phyloP scores from a whole-genome alignment of 2,888 invertebrate genomes.

The Sussaba pulchella region DNA sequence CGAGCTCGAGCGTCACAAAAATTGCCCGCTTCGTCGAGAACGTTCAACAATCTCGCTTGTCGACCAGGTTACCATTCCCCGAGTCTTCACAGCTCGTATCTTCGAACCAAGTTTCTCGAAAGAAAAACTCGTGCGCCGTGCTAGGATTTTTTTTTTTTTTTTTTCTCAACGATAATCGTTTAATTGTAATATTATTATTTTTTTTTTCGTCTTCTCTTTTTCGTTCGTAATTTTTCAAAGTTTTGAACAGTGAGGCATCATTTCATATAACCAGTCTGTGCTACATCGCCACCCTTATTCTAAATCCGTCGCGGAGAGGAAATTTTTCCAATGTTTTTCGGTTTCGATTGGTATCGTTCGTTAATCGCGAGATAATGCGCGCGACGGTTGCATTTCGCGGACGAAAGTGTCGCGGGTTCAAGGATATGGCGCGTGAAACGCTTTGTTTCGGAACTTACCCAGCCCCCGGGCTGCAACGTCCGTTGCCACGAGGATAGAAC shows the following conservation, averaged over 20 bases:
- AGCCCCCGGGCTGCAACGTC: constrained; percentile 98
- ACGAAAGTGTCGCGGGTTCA: too few relatives aligned
- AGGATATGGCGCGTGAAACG: too few relatives aligned
- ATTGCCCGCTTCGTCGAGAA: too few relatives aligned
- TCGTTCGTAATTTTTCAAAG: too few relatives aligned
- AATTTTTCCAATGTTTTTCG: background rate
- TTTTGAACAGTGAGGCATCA: constrained; percentile 80
- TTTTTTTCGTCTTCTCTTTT: constrained; percentile 55
- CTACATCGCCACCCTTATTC: constrained; percentile 83
- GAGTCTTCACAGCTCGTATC: background rate
- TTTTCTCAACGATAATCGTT: too few relatives aligned
- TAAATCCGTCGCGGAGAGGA: constrained; percentile 36
- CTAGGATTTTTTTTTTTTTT: constrained; percentile 43
- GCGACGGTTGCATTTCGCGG: constrained; percentile 1
- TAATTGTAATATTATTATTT: too few relatives aligned
- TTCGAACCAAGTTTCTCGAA: background rate
- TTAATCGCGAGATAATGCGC: too few relatives aligned
- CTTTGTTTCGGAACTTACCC: constrained; percentile 88
- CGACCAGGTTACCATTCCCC: background rate
- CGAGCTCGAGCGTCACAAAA: constrained; percentile 21
- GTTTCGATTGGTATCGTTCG: too few relatives aligned
- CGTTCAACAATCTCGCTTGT: too few relatives aligned
- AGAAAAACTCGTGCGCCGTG: constrained; percentile 20
- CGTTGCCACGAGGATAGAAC: constrained; percentile 97
- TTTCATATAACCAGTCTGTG: constrained; percentile 84